phyloP scores from a whole-genome alignment of 2,113 vertebrate genomes.

The Xiphophorus hellerii region DNA sequence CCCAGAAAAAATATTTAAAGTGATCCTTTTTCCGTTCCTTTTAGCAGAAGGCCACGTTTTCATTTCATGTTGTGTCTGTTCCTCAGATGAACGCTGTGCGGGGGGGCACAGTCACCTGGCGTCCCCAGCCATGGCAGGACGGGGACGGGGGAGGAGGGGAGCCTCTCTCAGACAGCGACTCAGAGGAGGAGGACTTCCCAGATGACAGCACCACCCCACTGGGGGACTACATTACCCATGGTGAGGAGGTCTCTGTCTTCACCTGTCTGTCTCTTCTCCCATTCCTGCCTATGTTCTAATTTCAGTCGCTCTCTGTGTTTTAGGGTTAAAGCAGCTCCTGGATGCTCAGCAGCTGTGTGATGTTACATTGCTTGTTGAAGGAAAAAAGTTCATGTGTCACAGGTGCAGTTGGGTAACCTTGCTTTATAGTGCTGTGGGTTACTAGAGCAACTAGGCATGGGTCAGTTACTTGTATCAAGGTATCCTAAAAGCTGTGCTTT shows the following conservation, averaged over 20 bases:
- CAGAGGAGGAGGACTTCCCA: conserved; percentile 84
- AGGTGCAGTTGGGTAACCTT: conserved; percentile 56
- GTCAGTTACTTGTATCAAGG: no score
- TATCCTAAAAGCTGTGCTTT: no score
- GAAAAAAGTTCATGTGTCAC: conserved; percentile 85
- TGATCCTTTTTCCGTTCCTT: not conserved
- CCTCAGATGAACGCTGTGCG: conserved; percentile 79
- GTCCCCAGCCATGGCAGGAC: conserved; percentile 84
- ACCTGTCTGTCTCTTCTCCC: not conserved
- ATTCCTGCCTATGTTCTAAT: not conserved
- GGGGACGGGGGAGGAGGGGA: conserved; percentile 78
- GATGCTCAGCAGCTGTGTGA: conserved; percentile 85
- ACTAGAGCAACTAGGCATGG: no score
- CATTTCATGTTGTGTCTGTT: not conserved
- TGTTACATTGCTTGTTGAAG: conserved; percentile 83
- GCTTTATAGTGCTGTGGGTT: not conserved
- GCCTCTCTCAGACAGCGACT: conserved; percentile 83
- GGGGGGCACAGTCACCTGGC: conserved; percentile 78
- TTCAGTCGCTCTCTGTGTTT: not conserved
- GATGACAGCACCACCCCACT: conserved; percentile 82
- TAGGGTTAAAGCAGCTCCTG: conserved; percentile 83
- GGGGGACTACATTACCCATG: conserved; percentile 82
- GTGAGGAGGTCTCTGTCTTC: conserved; percentile 49
- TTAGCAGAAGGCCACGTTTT: not conserved
- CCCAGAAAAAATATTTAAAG: no score